Base-by-base conservation (phyloP, 2,113 vertebrate genomes). In the Pluvianellus socialis region DNA sequence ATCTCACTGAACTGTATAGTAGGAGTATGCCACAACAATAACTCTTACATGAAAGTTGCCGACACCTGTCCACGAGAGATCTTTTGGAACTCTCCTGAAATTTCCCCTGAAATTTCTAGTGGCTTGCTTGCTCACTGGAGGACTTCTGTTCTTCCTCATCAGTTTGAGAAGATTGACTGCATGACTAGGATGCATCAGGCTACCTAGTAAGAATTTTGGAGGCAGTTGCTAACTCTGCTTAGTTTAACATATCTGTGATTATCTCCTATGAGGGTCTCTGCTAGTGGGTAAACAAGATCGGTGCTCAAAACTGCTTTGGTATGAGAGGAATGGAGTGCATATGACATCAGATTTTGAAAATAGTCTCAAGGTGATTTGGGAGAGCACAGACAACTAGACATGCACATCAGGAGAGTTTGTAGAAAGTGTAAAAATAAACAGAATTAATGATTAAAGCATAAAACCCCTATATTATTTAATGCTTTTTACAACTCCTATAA, bases 61-160 rank as follows among this genome's bases (percentile, higher is more conserved):
- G 26, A 24, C 0, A 1, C 12, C 45, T 38, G 35, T 22, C 14
- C 35, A 26, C 0, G 2, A 56, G 67, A 67, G 32, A 19, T 49
- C 33, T 47, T 82, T 61, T 59, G 30, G 33, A 42, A 68, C 27
- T 38, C 38, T 67, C 5, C 23, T 55, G 35, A 65, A 35, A 27
- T 62, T 76, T 38, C 38, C 62, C 5, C 23, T 55, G 35, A 65
- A 35, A 27, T 62, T 76, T 67, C 33, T 58, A 52, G 58, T 68
- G n/a, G 2, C 38, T 81, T 85, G 7, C 35, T 38, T 74, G 19
- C 22, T 45, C 10, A 5, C 33, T 87, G 42, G 35, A 42, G 19
- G 19, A n/a, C 10, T 56, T 42, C 2, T 1, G 10, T 44, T 42
- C 40, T 16, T 70, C 14, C 26, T 15, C 28, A 30, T 50, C 45